A percentile compares a stretch with the other conserved stretches of the same genome.
These are phyloP conservation scores for Sialia sialis DNA, from an alignment of 2,113 vertebrate genomes.

Conservation along the genomic window DNA sequence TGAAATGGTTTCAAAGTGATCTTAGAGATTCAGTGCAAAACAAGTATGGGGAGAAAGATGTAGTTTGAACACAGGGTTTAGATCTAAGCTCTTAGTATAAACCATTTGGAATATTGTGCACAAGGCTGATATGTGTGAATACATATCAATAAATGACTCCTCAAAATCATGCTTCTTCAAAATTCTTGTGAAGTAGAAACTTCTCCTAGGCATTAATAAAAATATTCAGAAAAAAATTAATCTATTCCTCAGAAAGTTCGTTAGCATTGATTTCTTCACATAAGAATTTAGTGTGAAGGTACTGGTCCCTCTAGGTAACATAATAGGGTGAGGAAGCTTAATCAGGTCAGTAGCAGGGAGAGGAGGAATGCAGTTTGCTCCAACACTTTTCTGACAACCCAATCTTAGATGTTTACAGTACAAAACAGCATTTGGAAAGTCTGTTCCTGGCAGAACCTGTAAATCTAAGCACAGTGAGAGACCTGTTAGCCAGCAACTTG, in stretches of 20 bases:
- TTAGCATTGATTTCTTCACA: neutral
- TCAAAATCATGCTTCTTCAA: neutral
- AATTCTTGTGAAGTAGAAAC: neutral
- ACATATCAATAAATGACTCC: neutral
- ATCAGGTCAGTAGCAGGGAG: neutral
- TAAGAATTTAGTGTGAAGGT: neutral
- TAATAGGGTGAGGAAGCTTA: neutral
- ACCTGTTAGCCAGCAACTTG: conserved; percentile 26
- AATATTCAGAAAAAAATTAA: neutral
- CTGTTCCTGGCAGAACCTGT: conserved; percentile 29
- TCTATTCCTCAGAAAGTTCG: neutral
- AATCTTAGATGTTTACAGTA: neutral
- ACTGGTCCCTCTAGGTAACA: neutral
- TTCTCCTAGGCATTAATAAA: neutral
- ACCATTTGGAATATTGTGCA: accelerated
- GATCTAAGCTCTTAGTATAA: neutral
- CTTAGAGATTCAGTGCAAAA: neutral
- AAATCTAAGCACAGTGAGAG: neutral
- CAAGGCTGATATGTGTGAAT: neutral
- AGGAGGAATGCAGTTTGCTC: neutral
- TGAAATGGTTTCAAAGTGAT: neutral
- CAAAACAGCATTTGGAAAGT: neutral
- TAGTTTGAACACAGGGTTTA: neutral
- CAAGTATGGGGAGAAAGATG: neutral
- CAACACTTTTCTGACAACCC: neutral